A percentile compares a stretch with the other conserved stretches of the same genome.
phyloP scores from a whole-genome alignment of 2,797 vertebrate genomes.

The Eidolon dupreanum region DNA sequence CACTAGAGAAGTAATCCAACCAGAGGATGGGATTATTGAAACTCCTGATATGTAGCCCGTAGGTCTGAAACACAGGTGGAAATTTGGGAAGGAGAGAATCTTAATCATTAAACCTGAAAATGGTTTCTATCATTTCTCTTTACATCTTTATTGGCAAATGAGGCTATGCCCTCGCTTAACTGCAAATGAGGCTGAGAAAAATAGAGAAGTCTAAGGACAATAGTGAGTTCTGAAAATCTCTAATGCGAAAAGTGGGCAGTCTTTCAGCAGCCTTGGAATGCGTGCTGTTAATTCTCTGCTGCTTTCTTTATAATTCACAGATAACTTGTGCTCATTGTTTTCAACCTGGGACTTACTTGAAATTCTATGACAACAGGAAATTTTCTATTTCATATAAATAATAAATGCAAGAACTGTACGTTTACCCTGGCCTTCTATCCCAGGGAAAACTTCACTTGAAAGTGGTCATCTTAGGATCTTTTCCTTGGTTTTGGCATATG shows the following conservation, averaged over 20 bases:
- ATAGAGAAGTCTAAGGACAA: background rate
- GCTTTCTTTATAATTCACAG: background rate
- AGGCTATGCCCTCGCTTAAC: too few relatives aligned
- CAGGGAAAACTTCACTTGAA: background rate
- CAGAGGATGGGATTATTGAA: background rate
- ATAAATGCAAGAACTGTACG: background rate
- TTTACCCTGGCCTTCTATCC: background rate
- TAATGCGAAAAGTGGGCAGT: too few relatives aligned
- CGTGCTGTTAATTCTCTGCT: background rate
- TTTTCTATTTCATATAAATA: background rate
- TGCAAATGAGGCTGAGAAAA: background rate
- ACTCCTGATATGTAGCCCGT: too few relatives aligned
- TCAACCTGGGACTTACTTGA: background rate
- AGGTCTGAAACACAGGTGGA: background rate
- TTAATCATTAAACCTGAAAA: background rate
- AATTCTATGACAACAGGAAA: background rate
- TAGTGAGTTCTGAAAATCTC: background rate
- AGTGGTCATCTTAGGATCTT: background rate
- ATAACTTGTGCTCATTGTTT: background rate
- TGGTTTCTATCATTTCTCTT: background rate
- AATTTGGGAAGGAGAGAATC: background rate
- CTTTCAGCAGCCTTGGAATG: background rate
- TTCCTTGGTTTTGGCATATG: background rate
- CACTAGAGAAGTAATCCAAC: background rate
- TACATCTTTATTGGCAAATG: background rate